Percentiles rank a stretch among this genome's conserved stretches.
These are phyloP conservation scores for Lepidonotus clava DNA, from an alignment of 2,888 invertebrate species.

Conservation along the genomic window DNA sequence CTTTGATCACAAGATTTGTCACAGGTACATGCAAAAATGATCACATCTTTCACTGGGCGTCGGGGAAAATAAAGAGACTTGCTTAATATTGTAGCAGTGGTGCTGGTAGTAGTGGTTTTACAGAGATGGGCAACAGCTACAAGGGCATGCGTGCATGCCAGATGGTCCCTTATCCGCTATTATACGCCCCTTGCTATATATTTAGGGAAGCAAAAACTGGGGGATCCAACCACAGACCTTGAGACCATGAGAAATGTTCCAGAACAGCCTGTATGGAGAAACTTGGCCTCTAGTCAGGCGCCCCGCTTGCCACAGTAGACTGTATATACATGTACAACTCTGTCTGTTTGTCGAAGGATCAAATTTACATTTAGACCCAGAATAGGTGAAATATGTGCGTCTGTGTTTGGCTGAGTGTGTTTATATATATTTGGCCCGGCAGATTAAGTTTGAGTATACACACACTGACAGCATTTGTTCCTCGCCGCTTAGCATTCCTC, in stretches of 20 bases:
- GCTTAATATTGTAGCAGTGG: slow-evolving; percentile 29
- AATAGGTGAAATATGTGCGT: slow-evolving; percentile 46
- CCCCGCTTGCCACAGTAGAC: not conserved
- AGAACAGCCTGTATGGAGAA: not conserved
- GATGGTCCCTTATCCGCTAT: not conserved
- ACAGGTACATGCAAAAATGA: slow-evolving; percentile 38
- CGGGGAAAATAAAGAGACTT: slow-evolving; percentile 10
- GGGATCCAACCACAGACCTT: not conserved
- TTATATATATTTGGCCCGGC: slow-evolving; percentile 43
- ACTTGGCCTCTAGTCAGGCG: not conserved
- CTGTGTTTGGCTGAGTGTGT: not conserved
- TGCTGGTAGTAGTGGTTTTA: not conserved
- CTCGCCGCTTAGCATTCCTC: slow-evolving; percentile 44
- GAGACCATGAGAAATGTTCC: slow-evolving; percentile 13
- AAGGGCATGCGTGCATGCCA: not conserved
- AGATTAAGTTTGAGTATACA: slow-evolving; percentile 50
- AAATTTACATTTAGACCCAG: slow-evolving; percentile 53
- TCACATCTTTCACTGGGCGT: slow-evolving; percentile 13
- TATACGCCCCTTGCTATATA: not conserved
- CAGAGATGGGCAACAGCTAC: not conserved
- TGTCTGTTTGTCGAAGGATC: slow-evolving; percentile 25
- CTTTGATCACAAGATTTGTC: slow-evolving; percentile 46
- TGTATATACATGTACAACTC: not conserved
- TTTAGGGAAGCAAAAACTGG: not conserved
- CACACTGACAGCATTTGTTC: slow-evolving; percentile 50